Evolutionary conservation across 2,113 vertebrate species (phyloP).

Genomic region (Syngnathus typhle): DNA sequence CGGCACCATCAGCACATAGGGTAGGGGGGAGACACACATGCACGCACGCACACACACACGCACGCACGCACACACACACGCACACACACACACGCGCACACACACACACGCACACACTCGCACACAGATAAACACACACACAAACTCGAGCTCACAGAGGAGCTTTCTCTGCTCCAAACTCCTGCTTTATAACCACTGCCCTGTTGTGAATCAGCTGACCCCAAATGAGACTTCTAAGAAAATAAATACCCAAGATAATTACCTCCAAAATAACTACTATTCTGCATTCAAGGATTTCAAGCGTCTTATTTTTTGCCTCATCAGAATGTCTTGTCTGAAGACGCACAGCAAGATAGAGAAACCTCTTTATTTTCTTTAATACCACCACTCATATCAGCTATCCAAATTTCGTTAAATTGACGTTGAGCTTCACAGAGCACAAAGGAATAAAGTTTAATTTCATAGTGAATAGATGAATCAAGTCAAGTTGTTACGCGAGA

Average conservation of each 20-base stretch:
- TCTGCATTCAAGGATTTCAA: conserved; percentile 37
- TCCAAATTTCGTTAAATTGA: conserved; percentile 58
- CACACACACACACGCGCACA: conserved; percentile 14
- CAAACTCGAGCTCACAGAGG: conserved; percentile 17
- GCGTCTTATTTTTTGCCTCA: conserved; percentile 34
- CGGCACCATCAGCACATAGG: conserved; percentile 56
- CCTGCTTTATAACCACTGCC: conserved; percentile 55
- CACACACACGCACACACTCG: neutral
- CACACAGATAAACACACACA: conserved; percentile 39
- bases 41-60: conserved; percentile 10
- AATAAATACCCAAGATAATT: conserved; percentile 60
- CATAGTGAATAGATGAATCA: conserved; percentile 3
- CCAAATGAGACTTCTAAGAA: conserved; percentile 42
- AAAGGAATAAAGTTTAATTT: conserved; percentile 17
- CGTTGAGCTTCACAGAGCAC: conserved; percentile 61
- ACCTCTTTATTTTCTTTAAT: conserved; percentile 38
- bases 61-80: conserved; percentile 25
- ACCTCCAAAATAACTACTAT: conserved; percentile 47
- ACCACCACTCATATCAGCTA: conserved; percentile 29
- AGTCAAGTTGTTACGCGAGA: conserved; percentile 8
- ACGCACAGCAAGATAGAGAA: conserved; percentile 26
- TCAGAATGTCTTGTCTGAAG: conserved; percentile 36
- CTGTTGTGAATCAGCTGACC: conserved; percentile 57
- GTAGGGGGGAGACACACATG: conserved; percentile 50
- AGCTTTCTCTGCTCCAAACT: conserved; percentile 50